Evolutionary conservation across 2,797 vertebrate species (phyloP).

Genomic region (Dallia pectoralis): DNA sequence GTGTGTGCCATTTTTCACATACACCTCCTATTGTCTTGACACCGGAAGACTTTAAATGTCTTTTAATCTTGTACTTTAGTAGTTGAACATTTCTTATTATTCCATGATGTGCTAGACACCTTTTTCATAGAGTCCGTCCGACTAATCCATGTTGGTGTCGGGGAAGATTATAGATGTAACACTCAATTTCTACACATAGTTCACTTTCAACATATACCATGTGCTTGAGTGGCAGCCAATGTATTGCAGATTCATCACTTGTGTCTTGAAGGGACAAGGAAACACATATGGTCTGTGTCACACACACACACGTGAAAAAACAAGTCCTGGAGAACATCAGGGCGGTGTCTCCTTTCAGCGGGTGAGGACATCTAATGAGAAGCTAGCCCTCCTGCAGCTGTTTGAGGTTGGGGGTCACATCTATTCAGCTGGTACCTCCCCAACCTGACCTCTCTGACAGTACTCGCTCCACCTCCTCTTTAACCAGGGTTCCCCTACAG

Average conservation of each 20-base stretch:
- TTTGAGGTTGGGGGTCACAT: conserved; percentile 43
- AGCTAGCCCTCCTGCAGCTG: conserved; percentile 49
- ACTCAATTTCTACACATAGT: conserved; percentile 27
- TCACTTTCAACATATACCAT: conserved; percentile 6
- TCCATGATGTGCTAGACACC: conserved; percentile 3
- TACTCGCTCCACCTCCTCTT: background rate
- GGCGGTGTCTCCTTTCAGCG: conserved; percentile 23
- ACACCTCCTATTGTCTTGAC: conserved; percentile 25
- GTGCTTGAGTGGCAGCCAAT: background rate
- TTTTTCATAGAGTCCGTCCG: background rate
- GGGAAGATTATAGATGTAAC: conserved; percentile 26
- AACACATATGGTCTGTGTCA: conserved; percentile 19
- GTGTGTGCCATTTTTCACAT: conserved; percentile 32
- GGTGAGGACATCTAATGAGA: conserved; percentile 55
- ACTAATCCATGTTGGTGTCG: background rate
- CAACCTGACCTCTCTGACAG: background rate
- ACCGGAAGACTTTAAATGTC: conserved; percentile 34
- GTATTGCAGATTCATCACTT: conserved; percentile 41
- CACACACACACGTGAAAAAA: background rate
- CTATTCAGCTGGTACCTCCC: conserved; percentile 55
- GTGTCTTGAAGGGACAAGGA: conserved; percentile 9
- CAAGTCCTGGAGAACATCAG: background rate
- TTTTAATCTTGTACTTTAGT: background rate
- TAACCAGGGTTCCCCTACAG: no score
- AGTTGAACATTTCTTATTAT: background rate